Conservation (phyloP, 2,888 invertebrate species). For the Macrophya annulata region DNA sequence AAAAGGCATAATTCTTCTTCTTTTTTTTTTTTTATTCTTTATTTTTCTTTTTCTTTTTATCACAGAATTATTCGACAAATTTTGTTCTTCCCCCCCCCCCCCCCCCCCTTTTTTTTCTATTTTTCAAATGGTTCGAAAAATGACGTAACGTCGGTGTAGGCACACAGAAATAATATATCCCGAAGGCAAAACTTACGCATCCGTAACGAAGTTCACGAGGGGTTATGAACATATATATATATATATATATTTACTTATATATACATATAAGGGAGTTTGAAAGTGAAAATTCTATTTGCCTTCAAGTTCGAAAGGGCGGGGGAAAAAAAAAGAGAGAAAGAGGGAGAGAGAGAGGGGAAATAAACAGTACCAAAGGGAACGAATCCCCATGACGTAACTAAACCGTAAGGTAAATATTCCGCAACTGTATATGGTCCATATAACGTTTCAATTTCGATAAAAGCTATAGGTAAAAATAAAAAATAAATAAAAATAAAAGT, state of each 20-base stretch:
- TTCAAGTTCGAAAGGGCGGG: neutral
- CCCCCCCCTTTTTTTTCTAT: neutral
- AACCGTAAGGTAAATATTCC: conserved; percentile 32
- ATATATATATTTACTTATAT: no score
- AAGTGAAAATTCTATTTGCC: conserved; percentile 30
- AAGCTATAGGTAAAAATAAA: neutral
- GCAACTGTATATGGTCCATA: neutral
- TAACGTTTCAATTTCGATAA: conserved; percentile 24
- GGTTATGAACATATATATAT: no score
- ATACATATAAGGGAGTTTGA: neutral
- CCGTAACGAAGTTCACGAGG: no score
- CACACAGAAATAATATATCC: neutral
- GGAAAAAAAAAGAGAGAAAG: neutral
- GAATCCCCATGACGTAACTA: neutral
- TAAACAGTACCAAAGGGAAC: neutral
- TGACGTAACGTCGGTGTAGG: neutral
- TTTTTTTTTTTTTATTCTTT: no score
- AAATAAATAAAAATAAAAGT: neutral
- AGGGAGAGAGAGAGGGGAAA: neutral
- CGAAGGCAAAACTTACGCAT: neutral
- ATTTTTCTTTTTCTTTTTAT: neutral
- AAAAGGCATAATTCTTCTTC: no score
- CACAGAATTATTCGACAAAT: neutral
- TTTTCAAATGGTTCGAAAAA: conserved; percentile 11
- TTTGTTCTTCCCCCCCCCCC: no score